Evolutionary conservation across 2,888 invertebrate species (phyloP), one percentile per base, ranked within the genome.

Genomic region (Dasypolia templi): DNA sequence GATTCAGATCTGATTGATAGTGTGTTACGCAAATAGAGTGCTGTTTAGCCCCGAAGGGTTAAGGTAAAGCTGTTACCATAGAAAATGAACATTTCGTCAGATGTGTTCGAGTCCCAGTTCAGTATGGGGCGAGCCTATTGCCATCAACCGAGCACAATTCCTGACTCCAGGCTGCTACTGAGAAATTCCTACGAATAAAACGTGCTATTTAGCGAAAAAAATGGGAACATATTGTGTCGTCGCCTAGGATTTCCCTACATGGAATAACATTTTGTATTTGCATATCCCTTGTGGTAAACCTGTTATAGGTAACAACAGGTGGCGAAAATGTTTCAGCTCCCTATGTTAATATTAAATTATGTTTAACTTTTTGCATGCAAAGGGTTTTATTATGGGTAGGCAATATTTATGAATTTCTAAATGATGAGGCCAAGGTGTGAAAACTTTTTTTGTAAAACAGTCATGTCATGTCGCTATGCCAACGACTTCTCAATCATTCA

Each of bases 271-370:
- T n/a, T 39, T 42, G 29, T 49, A 58, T 51, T 59, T 49, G n/a
- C 49, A n/a, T 58, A 49, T 72, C 72, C 67, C 49, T 58, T 44
- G 39, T 35, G 39, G 42, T n/a, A 39, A 44, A 55, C 11, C 35
- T 29, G 12, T 22, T 46, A 14, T 46, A 35, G 49, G n/a, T 44
- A 26, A 12, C 26, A 26, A 6, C 26, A 19, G 29, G 22, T 63
- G 46, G 14, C 9, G 14, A 46, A 63, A 46, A n/a, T 22, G 29
- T 46, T 32, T 32, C 46, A 17, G 14, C 26, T 44, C 62, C 7
- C 2, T 14, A 46, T 29, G 63, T 46, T 26, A 26, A 11, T 32
- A 32, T 17, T 29, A 29, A 14, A 29, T 42, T 46, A 19, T 19
- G 17, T 32, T 11, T 29, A 44, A 12, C 42, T n/a, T 44, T 3